Evolutionary conservation across 2,113 vertebrate species (phyloP).

Genomic region (Megaceryle torquata): DNA sequence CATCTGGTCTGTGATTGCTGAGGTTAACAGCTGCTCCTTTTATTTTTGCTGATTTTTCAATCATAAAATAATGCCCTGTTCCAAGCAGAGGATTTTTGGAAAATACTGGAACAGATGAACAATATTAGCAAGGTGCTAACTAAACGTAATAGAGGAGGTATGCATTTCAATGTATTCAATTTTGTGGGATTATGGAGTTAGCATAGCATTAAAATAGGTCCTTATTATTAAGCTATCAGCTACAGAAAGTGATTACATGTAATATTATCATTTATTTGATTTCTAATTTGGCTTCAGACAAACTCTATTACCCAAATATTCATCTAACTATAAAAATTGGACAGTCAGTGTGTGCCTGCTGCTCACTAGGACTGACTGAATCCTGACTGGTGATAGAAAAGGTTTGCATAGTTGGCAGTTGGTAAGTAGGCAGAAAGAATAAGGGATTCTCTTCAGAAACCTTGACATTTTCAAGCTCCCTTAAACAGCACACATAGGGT

Average conservation of each 20-base stretch:
- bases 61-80: not conserved
- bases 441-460: constrained; percentile 3
- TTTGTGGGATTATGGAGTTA: constrained; percentile 15
- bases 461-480: not conserved
- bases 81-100: not conserved
- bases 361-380: not conserved
- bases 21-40: constrained; percentile 45
- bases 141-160: constrained; percentile 5
- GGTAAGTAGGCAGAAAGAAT: not conserved
- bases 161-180: not conserved
- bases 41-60: constrained; percentile 19
- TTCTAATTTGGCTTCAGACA: constrained; percentile 42
- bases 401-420: not conserved
- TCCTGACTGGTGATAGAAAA: not conserved
- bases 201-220: not conserved
- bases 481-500: not conserved
- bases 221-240: constrained; percentile 7
- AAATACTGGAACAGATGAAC: not conserved
- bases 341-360: not conserved
- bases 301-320: constrained; percentile 36
- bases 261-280: constrained; percentile 33
- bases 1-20: not conserved
- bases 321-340: not conserved
- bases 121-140: constrained; percentile 16
- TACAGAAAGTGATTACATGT: not conserved